These are phyloP conservation scores for Odontesthes bonariensis DNA, from an alignment of 2,113 vertebrate species.

Conservation along the genomic window DNA sequence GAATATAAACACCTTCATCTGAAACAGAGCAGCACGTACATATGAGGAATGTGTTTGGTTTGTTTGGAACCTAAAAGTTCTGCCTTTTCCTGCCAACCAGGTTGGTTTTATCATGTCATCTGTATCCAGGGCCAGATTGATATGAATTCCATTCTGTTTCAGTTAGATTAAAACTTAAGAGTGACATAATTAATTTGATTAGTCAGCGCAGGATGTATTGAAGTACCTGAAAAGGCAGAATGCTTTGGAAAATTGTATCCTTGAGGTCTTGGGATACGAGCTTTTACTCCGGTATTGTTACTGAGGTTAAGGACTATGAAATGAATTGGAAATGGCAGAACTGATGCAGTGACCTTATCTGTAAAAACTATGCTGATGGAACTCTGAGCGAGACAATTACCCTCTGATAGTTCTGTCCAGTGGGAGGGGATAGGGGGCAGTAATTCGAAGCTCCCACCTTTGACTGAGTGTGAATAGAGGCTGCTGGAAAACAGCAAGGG, in stretches of 20 bases:
- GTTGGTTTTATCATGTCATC: background rate
- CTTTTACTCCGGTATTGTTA: slow-evolving; percentile 10
- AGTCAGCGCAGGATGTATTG: background rate
- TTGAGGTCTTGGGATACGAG: background rate
- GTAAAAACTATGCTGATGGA: slow-evolving; percentile 24
- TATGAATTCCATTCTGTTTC: fast-evolving
- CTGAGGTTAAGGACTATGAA: slow-evolving; percentile 2
- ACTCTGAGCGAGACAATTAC: slow-evolving; percentile 49
- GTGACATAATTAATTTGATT: slow-evolving; percentile 1
- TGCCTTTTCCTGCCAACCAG: no score
- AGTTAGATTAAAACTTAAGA: background rate
- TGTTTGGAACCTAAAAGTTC: no score
- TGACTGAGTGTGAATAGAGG: slow-evolving; percentile 47
- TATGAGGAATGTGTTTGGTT: no score
- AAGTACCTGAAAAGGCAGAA: background rate
- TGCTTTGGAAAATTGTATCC: background rate
- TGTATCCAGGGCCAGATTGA: background rate
- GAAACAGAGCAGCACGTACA: no score
- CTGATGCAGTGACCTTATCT: slow-evolving; percentile 23
- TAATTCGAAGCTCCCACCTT: slow-evolving; percentile 44
- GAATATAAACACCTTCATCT: no score
- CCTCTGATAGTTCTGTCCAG: slow-evolving; percentile 22
- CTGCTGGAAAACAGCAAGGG: slow-evolving; percentile 18
- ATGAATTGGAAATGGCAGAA: slow-evolving; percentile 3
- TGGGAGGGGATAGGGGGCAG: background rate